A percentile compares a stretch with the other conserved stretches of the same genome.
These are phyloP conservation scores for Chrysomela aeneicollis DNA, from an alignment of 2,888 invertebrate genomes.

Conservation along the genomic window DNA sequence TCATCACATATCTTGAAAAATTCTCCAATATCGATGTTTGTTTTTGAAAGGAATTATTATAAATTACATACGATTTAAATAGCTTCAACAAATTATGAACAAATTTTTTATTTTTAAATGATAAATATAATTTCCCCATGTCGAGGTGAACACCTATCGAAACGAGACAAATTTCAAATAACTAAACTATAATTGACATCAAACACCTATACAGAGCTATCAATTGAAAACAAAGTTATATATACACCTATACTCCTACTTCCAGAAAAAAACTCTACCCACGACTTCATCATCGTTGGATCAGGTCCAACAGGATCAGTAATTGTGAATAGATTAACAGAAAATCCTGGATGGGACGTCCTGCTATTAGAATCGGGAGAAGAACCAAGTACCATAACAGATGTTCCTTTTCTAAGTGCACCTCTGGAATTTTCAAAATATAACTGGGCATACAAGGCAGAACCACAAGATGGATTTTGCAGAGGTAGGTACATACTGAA, in stretches of 20 bases:
- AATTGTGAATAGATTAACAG: slow-evolving; percentile 75
- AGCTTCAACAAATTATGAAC: background rate
- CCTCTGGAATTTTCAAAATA: slow-evolving; percentile 74
- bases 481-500: slow-evolving; percentile 18
- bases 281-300: slow-evolving; percentile 80
- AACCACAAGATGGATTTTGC: slow-evolving; percentile 76
- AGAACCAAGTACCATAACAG: slow-evolving; percentile 75
- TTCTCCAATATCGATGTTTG: too few species aligned
- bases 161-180: too few species aligned
- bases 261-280: background rate
- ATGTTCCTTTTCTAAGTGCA: slow-evolving; percentile 75
- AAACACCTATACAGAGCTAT: too few species aligned
- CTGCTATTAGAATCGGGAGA: slow-evolving; percentile 77
- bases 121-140: too few species aligned
- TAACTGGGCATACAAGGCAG: slow-evolving; percentile 84
- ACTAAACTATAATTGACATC: too few species aligned
- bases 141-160: too few species aligned
- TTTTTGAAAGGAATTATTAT: background rate
- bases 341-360: slow-evolving; percentile 72
- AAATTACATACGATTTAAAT: background rate
- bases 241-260: too few species aligned
- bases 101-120: background rate
- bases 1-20: too few species aligned
- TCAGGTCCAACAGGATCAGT: slow-evolving; percentile 83
- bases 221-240: too few species aligned